These are phyloP conservation scores for Diarsia rubi DNA, from an alignment of 2,888 invertebrate genomes.

Conservation along the genomic window DNA sequence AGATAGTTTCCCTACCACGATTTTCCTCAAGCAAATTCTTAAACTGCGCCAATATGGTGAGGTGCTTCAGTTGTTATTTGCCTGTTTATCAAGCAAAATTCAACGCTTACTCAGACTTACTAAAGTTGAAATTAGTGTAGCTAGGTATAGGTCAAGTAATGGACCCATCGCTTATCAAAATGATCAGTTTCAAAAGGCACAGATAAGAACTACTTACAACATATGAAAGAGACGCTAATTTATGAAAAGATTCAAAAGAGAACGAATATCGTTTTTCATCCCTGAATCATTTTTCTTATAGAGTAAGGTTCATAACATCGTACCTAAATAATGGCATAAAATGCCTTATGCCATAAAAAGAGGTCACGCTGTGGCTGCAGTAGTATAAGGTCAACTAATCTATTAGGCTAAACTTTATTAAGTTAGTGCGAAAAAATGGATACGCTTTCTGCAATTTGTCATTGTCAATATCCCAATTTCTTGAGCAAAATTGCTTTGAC, in stretches of 20 bases:
- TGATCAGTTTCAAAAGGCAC: background rate
- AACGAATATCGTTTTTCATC: background rate
- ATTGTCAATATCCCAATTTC: slow-evolving; percentile 3
- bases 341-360: background rate
- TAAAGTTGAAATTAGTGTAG: slow-evolving; percentile 6
- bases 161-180: background rate
- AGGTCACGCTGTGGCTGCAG: background rate
- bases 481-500: background rate
- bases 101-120: background rate
- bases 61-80: no score
- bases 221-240: background rate
- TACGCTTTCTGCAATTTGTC: background rate
- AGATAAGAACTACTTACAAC: background rate
- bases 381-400: background rate
- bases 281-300: background rate
- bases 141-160: background rate
- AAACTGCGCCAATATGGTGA: background rate
- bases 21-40: background rate
- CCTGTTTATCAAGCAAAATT: background rate
- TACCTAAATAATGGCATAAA: background rate
- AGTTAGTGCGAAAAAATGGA: background rate
- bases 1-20: background rate
- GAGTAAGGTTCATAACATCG: background rate
- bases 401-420: background rate
- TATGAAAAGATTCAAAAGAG: background rate